Conservation (phyloP, 2,797 vertebrate genomes). For the Varecia variegata region DNA sequence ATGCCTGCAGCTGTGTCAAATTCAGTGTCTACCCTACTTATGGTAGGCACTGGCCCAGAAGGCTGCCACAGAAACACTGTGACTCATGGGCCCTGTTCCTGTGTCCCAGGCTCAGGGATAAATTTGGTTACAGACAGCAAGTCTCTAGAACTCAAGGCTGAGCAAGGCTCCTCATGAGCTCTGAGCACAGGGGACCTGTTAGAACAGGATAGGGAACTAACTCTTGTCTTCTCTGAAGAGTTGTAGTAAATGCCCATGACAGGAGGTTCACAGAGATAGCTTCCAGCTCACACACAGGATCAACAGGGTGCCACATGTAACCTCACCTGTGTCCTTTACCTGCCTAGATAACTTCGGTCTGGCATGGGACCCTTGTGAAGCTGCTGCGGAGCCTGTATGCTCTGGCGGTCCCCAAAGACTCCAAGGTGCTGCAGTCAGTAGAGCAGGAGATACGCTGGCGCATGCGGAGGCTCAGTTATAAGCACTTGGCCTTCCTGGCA, state of each 20-base stretch:
- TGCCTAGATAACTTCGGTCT: constrained; percentile 85
- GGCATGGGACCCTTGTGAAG: constrained; percentile 87
- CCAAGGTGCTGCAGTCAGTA: constrained; percentile 82
- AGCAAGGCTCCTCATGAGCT: background rate
- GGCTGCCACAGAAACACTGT: constrained; percentile 62
- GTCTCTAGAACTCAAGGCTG: background rate
- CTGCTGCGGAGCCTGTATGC: constrained; percentile 85
- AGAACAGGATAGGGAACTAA: background rate
- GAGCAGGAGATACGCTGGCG: constrained; percentile 94
- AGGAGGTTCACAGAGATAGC: too few relatives aligned
- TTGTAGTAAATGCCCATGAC: background rate
- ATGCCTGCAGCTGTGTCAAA: constrained; percentile 66
- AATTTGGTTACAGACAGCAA: constrained; percentile 38
- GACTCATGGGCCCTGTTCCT: constrained; percentile 58
- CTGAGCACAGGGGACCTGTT: background rate
- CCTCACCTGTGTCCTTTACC: background rate
- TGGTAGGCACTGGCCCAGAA: constrained; percentile 58
- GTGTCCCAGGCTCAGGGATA: constrained; percentile 33
- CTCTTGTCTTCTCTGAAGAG: background rate
- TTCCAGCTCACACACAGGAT: background rate
- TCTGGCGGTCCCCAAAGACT: constrained; percentile 72
- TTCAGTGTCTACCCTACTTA: background rate
- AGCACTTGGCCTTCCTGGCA: constrained; percentile 85
- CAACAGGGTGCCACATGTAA: fast-evolving
- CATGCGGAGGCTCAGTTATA: constrained; percentile 87